Evolutionary conservation across 2,797 vertebrate genomes (phyloP), one percentile per base, ranked within the genome.

Genomic region (Borostomias antarcticus): DNA sequence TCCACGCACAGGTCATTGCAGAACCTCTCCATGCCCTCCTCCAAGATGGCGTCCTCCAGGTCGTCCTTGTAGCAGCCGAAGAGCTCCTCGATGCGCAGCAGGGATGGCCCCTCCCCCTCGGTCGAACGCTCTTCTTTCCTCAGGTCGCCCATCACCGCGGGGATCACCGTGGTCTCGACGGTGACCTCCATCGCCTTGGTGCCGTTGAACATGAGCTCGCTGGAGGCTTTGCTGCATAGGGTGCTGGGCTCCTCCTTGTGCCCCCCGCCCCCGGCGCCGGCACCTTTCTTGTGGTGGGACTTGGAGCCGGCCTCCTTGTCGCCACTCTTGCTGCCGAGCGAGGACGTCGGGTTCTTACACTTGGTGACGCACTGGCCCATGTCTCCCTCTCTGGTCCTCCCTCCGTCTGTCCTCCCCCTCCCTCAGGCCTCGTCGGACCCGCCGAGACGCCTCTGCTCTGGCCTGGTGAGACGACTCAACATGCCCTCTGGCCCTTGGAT

Each of bases 301-400:
- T 98, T 99, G 86, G 93, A 88, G 77, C 94, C 78, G 0, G 94
- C 81, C 58, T 99, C 97, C 82, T 97, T 95, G 63, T 98, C 97
- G 82, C 96, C 98, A 84, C 97, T 99, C 90, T 99, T 99, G 80
- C 98, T 99, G 88, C 98, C 98, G 28, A 99, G 94, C 51, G 98
- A 97, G 70, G 98, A 99, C 58, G 98, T 95, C 50, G 97, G 98
- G 84, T 99, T 99, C 89, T 98, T 99, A 87, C 98, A 99, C 92
- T 99, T 99, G 43, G 95, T 99, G 94, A 99, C 96, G 68, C 98
- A 99, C 96, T 99, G 98, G 93, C 98, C 98, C 98, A 99, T 99
- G 94, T 89, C 89, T 83, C 83, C 67, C 82, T 77, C 66, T 68
- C 83, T 83, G 78, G 80, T 88, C 85, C 85, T 80, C 21, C 62